Evolutionary conservation across 2,888 invertebrate genomes (phyloP).

Genomic region (Heliconius cydno): DNA sequence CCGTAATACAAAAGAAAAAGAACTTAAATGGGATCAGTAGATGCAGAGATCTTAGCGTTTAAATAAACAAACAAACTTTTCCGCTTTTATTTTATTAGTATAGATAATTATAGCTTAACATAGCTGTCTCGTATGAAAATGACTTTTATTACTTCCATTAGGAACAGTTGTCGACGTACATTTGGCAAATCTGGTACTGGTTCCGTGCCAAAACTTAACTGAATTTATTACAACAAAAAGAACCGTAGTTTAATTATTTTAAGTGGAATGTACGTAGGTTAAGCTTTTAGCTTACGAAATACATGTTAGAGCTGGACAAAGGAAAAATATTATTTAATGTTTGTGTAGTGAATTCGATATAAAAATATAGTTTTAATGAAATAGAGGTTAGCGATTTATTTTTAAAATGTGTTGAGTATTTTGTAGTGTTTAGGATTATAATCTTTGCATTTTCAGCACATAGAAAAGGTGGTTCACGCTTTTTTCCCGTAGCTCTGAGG

Average conservation of each 20-base stretch:
- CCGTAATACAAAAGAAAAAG: no score
- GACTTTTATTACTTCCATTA: conserved; percentile 31
- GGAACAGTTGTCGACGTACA: conserved; percentile 31
- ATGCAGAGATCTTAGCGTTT: no score
- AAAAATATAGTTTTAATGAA: neutral
- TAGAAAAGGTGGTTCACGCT: no score
- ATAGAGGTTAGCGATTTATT: neutral
- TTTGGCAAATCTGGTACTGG: conserved; percentile 30
- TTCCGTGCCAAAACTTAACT: conserved; percentile 31
- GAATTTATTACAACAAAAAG: conserved; percentile 32
- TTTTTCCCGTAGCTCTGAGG: no score
- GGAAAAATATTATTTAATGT: conserved; percentile 11
- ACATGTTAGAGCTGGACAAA: conserved; percentile 6
- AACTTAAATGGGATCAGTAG: no score
- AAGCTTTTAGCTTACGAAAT: conserved; percentile 26
- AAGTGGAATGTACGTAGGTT: conserved; percentile 22
- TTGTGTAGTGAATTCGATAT: neutral
- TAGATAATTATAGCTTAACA: conserved; percentile 16
- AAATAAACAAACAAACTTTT: no score
- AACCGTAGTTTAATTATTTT: conserved; percentile 27
- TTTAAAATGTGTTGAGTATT: neutral
- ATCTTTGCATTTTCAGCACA: no score
- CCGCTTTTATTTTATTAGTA: no score
- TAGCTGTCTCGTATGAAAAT: conserved; percentile 31
- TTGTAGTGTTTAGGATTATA: neutral